phyloP scores from a whole-genome alignment of 1,140 invertebrate species.

The Elymnias hypermnestra region DNA sequence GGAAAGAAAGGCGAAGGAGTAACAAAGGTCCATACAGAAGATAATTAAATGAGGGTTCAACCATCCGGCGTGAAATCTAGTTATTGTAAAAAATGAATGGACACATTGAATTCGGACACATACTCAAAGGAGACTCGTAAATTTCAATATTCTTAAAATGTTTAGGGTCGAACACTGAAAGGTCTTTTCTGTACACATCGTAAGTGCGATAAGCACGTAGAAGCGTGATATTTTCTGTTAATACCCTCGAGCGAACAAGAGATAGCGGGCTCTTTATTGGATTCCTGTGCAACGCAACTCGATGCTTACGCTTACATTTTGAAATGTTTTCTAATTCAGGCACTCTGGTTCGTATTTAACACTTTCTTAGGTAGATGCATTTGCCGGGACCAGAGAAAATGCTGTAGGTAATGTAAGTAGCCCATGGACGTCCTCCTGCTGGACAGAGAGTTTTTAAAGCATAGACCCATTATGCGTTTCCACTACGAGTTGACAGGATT shows the following conservation, averaged over 20 bases:
- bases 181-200: slow-evolving; percentile 40
- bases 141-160: slow-evolving; percentile 57
- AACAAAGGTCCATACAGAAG: slow-evolving; percentile 7
- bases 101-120: slow-evolving; percentile 27
- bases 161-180: slow-evolving; percentile 47
- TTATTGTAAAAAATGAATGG: slow-evolving; percentile 20
- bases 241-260: slow-evolving; percentile 29
- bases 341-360: neutral
- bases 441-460: no score
- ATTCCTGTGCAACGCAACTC: slow-evolving; percentile 33
- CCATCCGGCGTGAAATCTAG: neutral
- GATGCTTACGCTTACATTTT: neutral
- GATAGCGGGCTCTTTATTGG: slow-evolving; percentile 38
- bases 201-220: slow-evolving; percentile 51
- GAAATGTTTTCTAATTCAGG: neutral
- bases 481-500: no score
- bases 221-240: slow-evolving; percentile 43
- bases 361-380: neutral
- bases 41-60: slow-evolving; percentile 21
- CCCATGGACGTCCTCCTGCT: no score
- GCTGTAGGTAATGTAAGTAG: no score
- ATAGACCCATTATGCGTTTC: no score
- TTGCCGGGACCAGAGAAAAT: no score
- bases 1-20: neutral
- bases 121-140: slow-evolving; percentile 46